These are phyloP conservation scores for Protobothrops flavoviridis DNA, from an alignment of 2,113 vertebrate genomes.

Conservation along the genomic window DNA sequence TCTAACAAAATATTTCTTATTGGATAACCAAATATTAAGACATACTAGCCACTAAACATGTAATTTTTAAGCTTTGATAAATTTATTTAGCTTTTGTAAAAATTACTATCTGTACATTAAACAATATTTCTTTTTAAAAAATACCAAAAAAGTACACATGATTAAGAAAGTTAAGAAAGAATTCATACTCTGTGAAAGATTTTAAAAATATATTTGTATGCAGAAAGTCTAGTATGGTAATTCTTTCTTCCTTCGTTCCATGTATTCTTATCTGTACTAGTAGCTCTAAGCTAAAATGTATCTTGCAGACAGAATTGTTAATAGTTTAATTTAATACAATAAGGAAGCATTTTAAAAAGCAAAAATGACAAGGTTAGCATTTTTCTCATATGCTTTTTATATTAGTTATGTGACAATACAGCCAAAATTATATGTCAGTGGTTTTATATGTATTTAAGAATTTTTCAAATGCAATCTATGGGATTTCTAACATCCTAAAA, in stretches of 20 bases:
- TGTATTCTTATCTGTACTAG: slow-evolving; percentile 28
- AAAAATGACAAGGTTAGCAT: slow-evolving; percentile 88
- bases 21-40: neutral
- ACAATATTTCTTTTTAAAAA: neutral
- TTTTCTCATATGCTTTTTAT: slow-evolving; percentile 58
- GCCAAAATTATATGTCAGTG: slow-evolving; percentile 31
- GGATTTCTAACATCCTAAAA: slow-evolving; percentile 25
- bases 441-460: slow-evolving; percentile 34
- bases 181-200: neutral
- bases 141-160: neutral
- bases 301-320: slow-evolving; percentile 51
- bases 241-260: neutral
- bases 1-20: neutral
- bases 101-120: neutral
- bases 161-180: neutral
- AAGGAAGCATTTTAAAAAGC: slow-evolving; percentile 57
- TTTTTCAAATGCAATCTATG: slow-evolving; percentile 33
- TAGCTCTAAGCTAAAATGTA: slow-evolving; percentile 46
- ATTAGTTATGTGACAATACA: neutral
- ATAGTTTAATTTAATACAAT: slow-evolving; percentile 57
- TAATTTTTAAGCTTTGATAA: neutral
- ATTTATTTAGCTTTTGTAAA: neutral
- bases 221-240: neutral
- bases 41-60: neutral
- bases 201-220: neutral